Conservation (phyloP, 2,888 invertebrate species). For the Epinotia demarniana region DNA sequence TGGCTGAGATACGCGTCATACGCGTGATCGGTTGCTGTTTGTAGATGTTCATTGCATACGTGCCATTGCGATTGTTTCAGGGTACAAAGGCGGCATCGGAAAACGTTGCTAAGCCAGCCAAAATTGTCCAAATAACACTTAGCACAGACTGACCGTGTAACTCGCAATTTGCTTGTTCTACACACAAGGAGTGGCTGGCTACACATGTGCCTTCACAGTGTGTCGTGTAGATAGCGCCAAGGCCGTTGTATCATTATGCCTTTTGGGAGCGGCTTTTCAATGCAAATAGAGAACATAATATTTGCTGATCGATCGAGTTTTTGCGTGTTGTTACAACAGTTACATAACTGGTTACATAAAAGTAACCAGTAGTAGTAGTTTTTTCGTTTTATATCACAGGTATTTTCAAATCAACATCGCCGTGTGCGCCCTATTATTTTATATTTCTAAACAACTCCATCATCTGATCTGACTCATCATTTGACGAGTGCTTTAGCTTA, state of each 20-base stretch:
- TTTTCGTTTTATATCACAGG: not conserved
- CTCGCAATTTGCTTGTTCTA: not conserved
- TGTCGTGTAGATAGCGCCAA: conserved; percentile 27
- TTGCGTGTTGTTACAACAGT: conserved; percentile 5
- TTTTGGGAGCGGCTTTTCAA: conserved; percentile 34
- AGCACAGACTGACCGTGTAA: conserved; percentile 10
- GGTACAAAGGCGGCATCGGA: too few relatives aligned
- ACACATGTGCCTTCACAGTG: not conserved
- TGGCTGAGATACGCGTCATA: too few relatives aligned
- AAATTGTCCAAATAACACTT: conserved; percentile 4
- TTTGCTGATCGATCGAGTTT: conserved; percentile 30
- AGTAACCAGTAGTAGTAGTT: too few relatives aligned
- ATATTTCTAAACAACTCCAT: too few relatives aligned
- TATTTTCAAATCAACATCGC: not conserved
- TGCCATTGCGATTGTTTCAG: too few relatives aligned
- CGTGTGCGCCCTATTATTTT: too few relatives aligned
- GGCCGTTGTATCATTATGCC: conserved; percentile 24
- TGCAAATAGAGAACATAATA: conserved; percentile 41
- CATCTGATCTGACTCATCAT: too few relatives aligned
- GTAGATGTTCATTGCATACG: too few relatives aligned
- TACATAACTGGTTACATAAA: conserved; percentile 15
- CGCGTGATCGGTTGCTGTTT: too few relatives aligned
- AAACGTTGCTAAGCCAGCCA: not conserved
- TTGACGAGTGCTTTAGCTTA: too few relatives aligned
- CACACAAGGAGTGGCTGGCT: conserved; percentile 1